phyloP scores from a whole-genome alignment of 2,888 invertebrate species.

The Stegophylla sp. region DNA sequence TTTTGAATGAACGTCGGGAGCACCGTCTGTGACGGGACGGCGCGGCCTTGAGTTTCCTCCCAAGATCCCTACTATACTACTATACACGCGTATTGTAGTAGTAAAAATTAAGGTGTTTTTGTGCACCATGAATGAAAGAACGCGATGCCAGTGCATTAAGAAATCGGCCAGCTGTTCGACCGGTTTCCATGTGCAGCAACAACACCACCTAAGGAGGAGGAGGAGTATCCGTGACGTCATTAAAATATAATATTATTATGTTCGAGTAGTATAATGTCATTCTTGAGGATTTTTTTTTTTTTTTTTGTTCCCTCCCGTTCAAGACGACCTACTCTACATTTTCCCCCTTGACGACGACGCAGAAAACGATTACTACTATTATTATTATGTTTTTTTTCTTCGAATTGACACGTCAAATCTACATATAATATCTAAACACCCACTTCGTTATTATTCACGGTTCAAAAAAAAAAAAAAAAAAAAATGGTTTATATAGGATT shows the following conservation, averaged over 20 bases:
- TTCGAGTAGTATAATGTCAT: neutral
- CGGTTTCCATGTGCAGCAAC: slow-evolving; percentile 42
- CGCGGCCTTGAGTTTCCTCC: slow-evolving; percentile 57
- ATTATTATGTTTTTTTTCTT: neutral
- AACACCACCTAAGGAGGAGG: too few species aligned
- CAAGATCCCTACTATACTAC: slow-evolving; percentile 57
- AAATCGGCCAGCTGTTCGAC: slow-evolving; percentile 44
- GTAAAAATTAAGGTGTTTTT: slow-evolving; percentile 9
- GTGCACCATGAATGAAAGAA: slow-evolving; percentile 57
- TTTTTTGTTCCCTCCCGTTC: neutral
- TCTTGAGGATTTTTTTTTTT: slow-evolving; percentile 34
- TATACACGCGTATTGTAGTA: slow-evolving; percentile 28
- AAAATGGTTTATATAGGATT: neutral
- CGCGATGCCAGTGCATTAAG: slow-evolving; percentile 40
- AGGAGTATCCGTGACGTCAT: slow-evolving; percentile 51
- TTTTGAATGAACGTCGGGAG: slow-evolving; percentile 34
- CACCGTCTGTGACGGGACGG: slow-evolving; percentile 49
- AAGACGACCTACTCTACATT: slow-evolving; percentile 54
- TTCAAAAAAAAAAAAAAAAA: neutral
- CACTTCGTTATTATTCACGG: neutral
- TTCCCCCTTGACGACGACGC: slow-evolving; percentile 10
- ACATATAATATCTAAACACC: neutral
- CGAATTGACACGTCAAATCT: neutral
- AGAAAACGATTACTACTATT: too few species aligned
- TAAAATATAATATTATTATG: neutral